A percentile compares a stretch with the other conserved stretches of the same genome.
These are phyloP conservation scores for Stenolophus ochropezus DNA, from an alignment of 2,888 invertebrate species.

Conservation along the genomic window DNA sequence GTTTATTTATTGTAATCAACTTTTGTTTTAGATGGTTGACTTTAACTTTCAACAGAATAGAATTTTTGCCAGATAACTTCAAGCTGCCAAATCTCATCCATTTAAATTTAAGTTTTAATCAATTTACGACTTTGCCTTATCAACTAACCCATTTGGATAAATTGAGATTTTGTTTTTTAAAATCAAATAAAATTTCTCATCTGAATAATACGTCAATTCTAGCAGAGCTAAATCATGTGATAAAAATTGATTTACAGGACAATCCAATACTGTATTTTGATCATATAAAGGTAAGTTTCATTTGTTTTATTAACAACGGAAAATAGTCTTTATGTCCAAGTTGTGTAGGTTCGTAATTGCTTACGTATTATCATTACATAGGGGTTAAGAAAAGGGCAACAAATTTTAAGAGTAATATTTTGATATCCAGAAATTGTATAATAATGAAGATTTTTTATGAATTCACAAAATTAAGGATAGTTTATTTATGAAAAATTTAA, in stretches of 20 bases:
- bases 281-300: slow-evolving; percentile 42
- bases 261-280: slow-evolving; percentile 29
- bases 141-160: slow-evolving; percentile 28
- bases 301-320: no score
- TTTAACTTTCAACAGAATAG: slow-evolving; percentile 35
- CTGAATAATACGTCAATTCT: slow-evolving; percentile 4
- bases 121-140: slow-evolving; percentile 38
- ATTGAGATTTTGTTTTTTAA: slow-evolving; percentile 38
- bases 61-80: slow-evolving; percentile 45
- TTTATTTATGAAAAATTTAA: no score
- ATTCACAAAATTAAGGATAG: no score
- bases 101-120: slow-evolving; percentile 48
- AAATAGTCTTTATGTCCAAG: no score
- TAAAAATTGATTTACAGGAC: slow-evolving; percentile 44
- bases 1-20: background rate
- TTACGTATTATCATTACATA: no score
- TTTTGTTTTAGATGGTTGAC: slow-evolving; percentile 48
- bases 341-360: no score
- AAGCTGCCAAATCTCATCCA: slow-evolving; percentile 48
- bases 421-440: no score
- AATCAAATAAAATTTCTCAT: slow-evolving; percentile 40
- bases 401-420: no score
- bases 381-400: no score
- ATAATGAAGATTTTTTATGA: no score
- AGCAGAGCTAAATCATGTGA: slow-evolving; percentile 12